Evolutionary conservation across 2,797 vertebrate genomes (phyloP).

Genomic region (Gambelia wislizenii): DNA sequence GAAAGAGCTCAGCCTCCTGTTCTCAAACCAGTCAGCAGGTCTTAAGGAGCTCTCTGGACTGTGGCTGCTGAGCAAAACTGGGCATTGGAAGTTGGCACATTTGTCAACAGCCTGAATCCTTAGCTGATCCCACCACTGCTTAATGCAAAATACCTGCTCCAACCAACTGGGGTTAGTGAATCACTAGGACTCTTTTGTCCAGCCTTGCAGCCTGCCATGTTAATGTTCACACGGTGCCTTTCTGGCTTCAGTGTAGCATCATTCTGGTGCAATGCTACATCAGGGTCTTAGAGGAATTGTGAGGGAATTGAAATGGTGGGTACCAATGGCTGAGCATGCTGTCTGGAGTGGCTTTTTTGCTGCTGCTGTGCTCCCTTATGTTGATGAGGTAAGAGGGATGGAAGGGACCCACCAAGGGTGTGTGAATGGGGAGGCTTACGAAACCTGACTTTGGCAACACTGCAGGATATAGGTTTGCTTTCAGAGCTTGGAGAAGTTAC

Average conservation of each 20-base stretch:
- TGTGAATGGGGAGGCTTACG: no score
- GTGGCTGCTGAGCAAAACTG: neutral
- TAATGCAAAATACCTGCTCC: neutral
- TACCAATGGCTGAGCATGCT: neutral
- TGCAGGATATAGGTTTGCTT: neutral
- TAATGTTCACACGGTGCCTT: neutral
- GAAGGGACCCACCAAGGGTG: neutral
- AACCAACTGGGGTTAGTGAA: no score
- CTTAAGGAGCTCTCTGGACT: neutral
- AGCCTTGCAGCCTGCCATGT: neutral
- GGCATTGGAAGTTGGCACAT: neutral
- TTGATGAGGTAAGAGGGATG: neutral
- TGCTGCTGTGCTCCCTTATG: neutral
- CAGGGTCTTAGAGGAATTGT: neutral
- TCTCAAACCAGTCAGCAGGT: neutral
- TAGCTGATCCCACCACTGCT: neutral
- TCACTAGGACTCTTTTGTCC: neutral
- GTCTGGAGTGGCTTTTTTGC: neutral
- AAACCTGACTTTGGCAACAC: neutral
- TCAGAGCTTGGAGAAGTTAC: neutral
- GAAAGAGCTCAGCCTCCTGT: neutral
- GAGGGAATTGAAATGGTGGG: neutral
- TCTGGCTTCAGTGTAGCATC: neutral
- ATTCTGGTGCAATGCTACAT: neutral
- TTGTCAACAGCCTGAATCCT: neutral